phyloP scores from a whole-genome alignment of 2,888 invertebrate species.

The Pseudanteris insignis region DNA sequence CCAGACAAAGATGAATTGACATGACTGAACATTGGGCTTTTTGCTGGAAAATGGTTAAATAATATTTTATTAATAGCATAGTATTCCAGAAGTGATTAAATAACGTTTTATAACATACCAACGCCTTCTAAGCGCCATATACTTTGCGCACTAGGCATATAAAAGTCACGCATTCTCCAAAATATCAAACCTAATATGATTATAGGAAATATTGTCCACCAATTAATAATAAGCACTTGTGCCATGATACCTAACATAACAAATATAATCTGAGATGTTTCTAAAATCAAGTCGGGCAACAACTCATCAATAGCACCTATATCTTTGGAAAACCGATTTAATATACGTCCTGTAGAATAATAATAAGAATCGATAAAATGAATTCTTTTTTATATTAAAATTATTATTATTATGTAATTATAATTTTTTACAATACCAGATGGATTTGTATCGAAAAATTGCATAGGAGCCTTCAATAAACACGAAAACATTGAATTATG shows the following conservation, averaged over 20 bases:
- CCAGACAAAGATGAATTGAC: constrained; percentile 88
- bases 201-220: constrained; percentile 75
- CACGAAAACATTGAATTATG: constrained; percentile 83
- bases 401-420: background rate
- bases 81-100: no score
- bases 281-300: constrained; percentile 74
- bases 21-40: constrained; percentile 92
- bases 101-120: constrained; percentile 66
- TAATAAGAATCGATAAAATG: no score
- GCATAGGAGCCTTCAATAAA: constrained; percentile 78
- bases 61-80: background rate
- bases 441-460: constrained; percentile 75
- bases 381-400: background rate
- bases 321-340: constrained; percentile 87
- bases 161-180: constrained; percentile 73
- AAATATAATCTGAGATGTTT: constrained; percentile 74
- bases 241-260: constrained; percentile 77
- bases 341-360: constrained; percentile 75
- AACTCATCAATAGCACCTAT: constrained; percentile 82
- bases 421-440: constrained; percentile 31
- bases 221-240: constrained; percentile 77
- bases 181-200: constrained; percentile 73
- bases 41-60: constrained; percentile 46
- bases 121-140: constrained; percentile 74
- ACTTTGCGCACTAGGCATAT: constrained; percentile 77